Evolutionary conservation across 2,797 vertebrate species (phyloP), one percentile per base, ranked within the genome.

Genomic region (Triplophysa yarkandensis): DNA sequence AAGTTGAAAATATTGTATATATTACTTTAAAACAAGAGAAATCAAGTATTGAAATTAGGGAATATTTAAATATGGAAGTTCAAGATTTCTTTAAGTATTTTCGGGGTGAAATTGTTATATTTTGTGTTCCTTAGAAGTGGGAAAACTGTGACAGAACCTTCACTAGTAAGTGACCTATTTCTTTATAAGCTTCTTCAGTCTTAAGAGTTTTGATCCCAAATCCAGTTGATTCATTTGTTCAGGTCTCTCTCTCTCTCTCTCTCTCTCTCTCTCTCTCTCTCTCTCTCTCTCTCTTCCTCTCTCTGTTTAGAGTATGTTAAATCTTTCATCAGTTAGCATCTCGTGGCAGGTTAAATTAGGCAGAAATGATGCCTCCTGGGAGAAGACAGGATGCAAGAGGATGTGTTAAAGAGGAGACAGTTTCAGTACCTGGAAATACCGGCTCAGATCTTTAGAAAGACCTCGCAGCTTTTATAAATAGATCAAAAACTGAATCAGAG

Each of bases 291-390:
- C 28, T 6, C 61, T 54, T 21, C 48, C 64, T n/a, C 44, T 44
- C 46, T 66, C 11, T 6, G 34, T 58, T 60, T 52, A 17, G 7
- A 63, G 50, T 14, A 6, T 34, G 23, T 25, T 25, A 36, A 64
- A 65, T 62, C 21, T 64, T 65, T 79, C 74, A 61, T 23, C 57
- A 39, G 67, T 54, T 48, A 17, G 13, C 17, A n/a, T 64, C 68
- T 66, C 41, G 10, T 72, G 63, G 67, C 66, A 68, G 68, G 7
- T 71, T 78, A 68, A 81, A 82, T 82, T 76, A 72, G 43, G 55
- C 32, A 67, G 74, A 71, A 63, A 76, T 50, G 8, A 66, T 80
- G 69, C 52, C 77, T 69, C 77, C 30, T 17, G 68, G 44, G 60
- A 79, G 36, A 21, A 46, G 34, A 30, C 28, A 80, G 48, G 46